Percentiles rank a stretch among this genome's conserved stretches.
Evolutionary conservation across 2,113 vertebrate species (phyloP).

Genomic region (Ellobius talpinus): DNA sequence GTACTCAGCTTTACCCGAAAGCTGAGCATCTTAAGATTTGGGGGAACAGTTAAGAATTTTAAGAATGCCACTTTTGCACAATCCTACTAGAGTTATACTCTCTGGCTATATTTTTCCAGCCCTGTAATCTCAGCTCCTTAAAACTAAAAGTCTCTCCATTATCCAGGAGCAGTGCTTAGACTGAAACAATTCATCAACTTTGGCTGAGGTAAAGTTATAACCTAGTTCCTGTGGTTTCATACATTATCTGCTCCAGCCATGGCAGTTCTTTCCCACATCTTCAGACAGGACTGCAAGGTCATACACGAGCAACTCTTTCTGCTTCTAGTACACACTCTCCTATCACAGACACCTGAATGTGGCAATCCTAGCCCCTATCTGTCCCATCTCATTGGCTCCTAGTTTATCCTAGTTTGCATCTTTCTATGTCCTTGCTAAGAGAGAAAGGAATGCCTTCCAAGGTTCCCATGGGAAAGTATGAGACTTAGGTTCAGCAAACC

Average conservation of each 20-base stretch:
- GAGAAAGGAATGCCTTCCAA: neutral
- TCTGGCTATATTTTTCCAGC: neutral
- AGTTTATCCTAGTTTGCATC: neutral
- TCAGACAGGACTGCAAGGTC: neutral
- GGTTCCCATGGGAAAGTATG: neutral
- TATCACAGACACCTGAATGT: neutral
- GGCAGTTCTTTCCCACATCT: neutral
- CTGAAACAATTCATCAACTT: neutral
- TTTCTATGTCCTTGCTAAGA: neutral
- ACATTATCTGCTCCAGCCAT: neutral
- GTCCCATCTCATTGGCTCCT: neutral
- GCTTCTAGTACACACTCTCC: neutral
- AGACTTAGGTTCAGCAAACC: neutral
- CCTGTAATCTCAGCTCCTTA: neutral
- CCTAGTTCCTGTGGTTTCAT: neutral
- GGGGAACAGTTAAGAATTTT: neutral
- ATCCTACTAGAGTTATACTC: neutral
- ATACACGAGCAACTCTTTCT: neutral
- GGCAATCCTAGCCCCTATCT: neutral
- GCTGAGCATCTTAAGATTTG: neutral
- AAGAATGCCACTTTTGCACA: neutral
- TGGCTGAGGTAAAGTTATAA: neutral
- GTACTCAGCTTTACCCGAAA: constrained; percentile 15
- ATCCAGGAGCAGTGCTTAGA: neutral
- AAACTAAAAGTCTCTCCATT: neutral